Percentiles rank a stretch among this genome's conserved stretches.
Evolutionary conservation across 2,797 vertebrate species (phyloP).

Genomic region (Lacerta bilineata): DNA sequence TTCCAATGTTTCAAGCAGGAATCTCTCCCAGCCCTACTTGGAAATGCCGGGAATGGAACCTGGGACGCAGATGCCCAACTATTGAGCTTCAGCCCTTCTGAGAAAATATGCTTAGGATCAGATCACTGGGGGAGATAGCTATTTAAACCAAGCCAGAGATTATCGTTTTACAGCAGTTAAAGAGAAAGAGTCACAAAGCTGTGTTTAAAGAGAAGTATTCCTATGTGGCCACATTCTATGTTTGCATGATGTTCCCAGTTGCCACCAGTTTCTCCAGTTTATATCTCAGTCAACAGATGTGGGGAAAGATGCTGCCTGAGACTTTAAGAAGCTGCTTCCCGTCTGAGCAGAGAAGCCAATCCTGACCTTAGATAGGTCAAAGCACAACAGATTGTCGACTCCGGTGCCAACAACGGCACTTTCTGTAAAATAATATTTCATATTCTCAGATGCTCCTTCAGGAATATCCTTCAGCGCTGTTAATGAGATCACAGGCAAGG

Average conservation of each 20-base stretch:
- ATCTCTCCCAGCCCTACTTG: too few species aligned
- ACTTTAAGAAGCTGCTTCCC: background rate
- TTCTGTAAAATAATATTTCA: background rate
- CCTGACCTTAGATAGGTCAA: background rate
- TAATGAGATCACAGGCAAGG: background rate
- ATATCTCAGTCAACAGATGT: too few species aligned
- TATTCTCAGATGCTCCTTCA: background rate
- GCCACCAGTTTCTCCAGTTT: background rate
- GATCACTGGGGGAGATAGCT: too few species aligned
- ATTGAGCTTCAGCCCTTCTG: too few species aligned
- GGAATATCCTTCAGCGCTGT: background rate
- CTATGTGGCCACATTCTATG: too few species aligned
- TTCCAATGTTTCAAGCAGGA: too few species aligned
- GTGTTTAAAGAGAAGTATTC: too few species aligned
- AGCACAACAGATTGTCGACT: background rate
- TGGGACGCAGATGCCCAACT: too few species aligned
- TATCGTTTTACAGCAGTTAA: background rate
- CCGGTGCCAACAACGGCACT: background rate
- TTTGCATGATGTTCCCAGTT: background rate
- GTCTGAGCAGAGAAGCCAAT: too few species aligned
- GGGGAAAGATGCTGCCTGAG: background rate
- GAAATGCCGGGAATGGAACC: too few species aligned
- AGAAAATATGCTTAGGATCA: background rate
- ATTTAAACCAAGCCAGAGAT: background rate
- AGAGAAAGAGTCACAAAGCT: background rate